These are phyloP conservation scores for Oceanodroma leucorhoa DNA, from an alignment of 2,797 vertebrate genomes.

Conservation along the genomic window DNA sequence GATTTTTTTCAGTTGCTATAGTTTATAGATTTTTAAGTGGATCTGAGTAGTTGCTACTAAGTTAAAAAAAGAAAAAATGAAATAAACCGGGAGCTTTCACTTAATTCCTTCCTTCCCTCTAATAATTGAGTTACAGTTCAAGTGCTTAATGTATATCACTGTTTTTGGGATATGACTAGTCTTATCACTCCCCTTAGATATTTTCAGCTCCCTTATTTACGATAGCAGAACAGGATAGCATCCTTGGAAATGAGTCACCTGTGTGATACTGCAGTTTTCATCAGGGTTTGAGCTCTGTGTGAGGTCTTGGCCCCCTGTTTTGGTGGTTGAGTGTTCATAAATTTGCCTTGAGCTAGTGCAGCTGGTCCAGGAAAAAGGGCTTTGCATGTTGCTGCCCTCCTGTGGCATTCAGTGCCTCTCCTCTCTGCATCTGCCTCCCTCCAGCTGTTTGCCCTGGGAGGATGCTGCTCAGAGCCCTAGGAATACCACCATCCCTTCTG, in stretches of 20 bases:
- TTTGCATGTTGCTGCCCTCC: not conserved
- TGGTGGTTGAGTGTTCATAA: not conserved
- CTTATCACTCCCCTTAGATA: not conserved
- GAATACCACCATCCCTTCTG: not conserved
- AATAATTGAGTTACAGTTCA: not conserved
- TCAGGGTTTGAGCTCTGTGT: not conserved
- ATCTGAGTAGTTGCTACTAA: not conserved
- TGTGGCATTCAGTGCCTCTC: not conserved
- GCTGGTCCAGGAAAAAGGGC: not conserved
- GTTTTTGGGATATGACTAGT: not conserved
- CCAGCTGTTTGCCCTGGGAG: not conserved
- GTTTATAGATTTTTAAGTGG: not conserved
- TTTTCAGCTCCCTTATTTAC: not conserved
- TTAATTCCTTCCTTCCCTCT: not conserved
- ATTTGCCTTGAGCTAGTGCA: not conserved
- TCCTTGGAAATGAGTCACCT: not conserved
- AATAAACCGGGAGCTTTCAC: not conserved
- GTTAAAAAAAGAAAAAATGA: not conserved
- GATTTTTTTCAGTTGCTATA: not conserved
- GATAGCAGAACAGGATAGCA: not conserved
- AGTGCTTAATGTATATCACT: not conserved
- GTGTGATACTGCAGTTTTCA: not conserved
- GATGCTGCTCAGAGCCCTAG: not conserved
- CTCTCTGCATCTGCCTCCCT: not conserved
- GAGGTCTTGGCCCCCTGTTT: not conserved